Conservation (phyloP, 2,113 vertebrate genomes). For the Condylura cristata region DNA sequence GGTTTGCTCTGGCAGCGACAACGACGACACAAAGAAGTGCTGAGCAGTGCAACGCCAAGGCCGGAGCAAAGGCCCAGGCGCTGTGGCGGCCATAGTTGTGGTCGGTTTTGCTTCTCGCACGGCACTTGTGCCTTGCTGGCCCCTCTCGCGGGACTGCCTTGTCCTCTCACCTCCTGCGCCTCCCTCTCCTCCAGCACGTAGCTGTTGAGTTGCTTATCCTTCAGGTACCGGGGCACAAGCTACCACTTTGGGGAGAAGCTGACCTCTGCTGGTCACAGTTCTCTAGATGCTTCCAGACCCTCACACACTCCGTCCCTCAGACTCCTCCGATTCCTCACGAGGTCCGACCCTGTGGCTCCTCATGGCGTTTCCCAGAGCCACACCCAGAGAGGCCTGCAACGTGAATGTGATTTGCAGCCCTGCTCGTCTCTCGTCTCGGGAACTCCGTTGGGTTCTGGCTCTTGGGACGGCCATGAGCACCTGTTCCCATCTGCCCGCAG, state of each 20-base stretch:
- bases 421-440: not conserved
- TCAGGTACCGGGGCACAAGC: not conserved
- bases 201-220: not conserved
- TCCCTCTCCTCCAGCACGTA: not conserved
- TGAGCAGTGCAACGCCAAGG: not conserved
- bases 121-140: not conserved
- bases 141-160: not conserved
- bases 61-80: not conserved
- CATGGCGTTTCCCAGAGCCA: not conserved
- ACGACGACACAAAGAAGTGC: fast-evolving
- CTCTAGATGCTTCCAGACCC: not conserved
- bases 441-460: too few relatives aligned
- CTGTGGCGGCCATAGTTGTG: fast-evolving
- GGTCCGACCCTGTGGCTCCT: not conserved
- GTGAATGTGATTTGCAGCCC: not conserved
- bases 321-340: not conserved
- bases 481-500: too few relatives aligned
- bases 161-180: not conserved
- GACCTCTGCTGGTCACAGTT: too few relatives aligned
- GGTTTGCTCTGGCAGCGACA: too few relatives aligned
- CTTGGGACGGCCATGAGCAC: fast-evolving
- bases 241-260: not conserved
- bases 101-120: not conserved
- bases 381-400: not conserved
- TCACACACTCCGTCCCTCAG: too few relatives aligned